These are phyloP conservation scores for Odontothrips loti DNA, from an alignment of 2,888 invertebrate species.

Conservation along the genomic window DNA sequence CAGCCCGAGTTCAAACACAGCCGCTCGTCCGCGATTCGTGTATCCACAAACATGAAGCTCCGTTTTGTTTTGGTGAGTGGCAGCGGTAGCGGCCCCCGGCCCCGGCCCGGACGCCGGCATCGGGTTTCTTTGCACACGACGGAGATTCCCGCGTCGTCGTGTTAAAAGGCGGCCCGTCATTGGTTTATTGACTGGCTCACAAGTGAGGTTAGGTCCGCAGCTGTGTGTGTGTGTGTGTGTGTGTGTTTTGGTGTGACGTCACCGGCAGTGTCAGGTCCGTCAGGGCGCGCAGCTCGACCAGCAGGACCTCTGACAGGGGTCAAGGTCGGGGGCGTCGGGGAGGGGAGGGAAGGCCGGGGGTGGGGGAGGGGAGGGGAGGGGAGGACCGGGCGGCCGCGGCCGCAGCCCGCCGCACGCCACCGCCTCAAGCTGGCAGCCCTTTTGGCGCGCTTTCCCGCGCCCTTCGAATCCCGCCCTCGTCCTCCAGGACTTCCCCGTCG, in stretches of 20 bases:
- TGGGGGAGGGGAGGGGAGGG: neutral
- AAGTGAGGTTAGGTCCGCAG: neutral
- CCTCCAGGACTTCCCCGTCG: no score
- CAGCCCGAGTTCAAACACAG: no score
- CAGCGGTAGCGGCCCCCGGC: neutral
- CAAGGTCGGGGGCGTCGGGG: neutral
- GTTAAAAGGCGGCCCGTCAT: no score
- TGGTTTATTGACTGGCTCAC: no score
- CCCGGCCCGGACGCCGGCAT: no score
- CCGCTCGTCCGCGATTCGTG: neutral
- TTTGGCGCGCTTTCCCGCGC: neutral
- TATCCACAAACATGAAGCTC: conserved; percentile 18
- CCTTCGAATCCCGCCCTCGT: neutral
- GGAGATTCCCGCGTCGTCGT: no score
- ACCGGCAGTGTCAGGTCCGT: neutral
- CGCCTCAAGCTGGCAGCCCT: neutral
- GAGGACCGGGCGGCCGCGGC: no score
- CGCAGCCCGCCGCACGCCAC: neutral
- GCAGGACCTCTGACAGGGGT: neutral
- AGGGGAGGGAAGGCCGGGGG: neutral
- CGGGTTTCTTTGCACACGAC: neutral
- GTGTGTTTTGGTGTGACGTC: conserved; percentile 4
- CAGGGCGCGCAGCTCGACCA: neutral
- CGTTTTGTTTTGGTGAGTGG: conserved; percentile 10
- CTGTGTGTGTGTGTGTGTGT: neutral